These are phyloP conservation scores for Drosophila obscura DNA, from an alignment of 1,140 invertebrate genomes.

Conservation along the genomic window DNA sequence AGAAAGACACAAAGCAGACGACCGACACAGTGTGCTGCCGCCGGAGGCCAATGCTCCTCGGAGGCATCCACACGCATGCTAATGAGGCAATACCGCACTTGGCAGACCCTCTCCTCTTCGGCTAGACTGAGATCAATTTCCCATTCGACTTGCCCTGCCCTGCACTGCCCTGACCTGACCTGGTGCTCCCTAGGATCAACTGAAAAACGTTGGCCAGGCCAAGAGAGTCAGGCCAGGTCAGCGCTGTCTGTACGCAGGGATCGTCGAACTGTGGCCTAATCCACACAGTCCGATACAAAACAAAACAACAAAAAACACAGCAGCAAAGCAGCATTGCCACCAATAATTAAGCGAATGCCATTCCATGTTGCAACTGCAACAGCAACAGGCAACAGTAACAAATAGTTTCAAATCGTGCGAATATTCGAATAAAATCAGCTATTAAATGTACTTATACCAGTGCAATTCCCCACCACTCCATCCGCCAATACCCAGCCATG, in stretches of 20 bases:
- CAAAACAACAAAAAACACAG: slow-evolving; percentile 26
- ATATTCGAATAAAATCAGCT: slow-evolving; percentile 45
- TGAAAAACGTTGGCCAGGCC: no score
- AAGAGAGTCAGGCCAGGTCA: background rate
- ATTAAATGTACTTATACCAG: slow-evolving; percentile 14
- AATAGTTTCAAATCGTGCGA: slow-evolving; percentile 34
- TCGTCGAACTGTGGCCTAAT: slow-evolving; percentile 7
- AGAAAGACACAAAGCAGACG: slow-evolving; percentile 25
- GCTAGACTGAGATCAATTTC: background rate
- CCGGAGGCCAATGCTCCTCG: slow-evolving; percentile 64
- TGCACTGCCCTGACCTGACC: background rate
- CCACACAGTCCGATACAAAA: slow-evolving; percentile 1
- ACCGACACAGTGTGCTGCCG: background rate
- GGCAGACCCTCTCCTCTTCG: slow-evolving; percentile 1
- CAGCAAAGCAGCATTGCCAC: slow-evolving; percentile 1
- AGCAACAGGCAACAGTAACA: background rate
- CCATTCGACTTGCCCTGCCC: background rate
- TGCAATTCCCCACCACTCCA: background rate
- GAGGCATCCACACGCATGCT: slow-evolving; percentile 52
- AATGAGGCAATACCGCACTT: slow-evolving; percentile 49
- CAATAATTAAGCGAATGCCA: no score
- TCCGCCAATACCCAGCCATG: slow-evolving; percentile 1
- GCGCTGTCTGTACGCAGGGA: background rate
- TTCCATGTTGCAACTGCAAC: slow-evolving; percentile 36
- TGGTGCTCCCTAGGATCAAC: background rate